Evolutionary conservation across 2,797 vertebrate species (phyloP).

Genomic region (Manis crassicaudata): DNA sequence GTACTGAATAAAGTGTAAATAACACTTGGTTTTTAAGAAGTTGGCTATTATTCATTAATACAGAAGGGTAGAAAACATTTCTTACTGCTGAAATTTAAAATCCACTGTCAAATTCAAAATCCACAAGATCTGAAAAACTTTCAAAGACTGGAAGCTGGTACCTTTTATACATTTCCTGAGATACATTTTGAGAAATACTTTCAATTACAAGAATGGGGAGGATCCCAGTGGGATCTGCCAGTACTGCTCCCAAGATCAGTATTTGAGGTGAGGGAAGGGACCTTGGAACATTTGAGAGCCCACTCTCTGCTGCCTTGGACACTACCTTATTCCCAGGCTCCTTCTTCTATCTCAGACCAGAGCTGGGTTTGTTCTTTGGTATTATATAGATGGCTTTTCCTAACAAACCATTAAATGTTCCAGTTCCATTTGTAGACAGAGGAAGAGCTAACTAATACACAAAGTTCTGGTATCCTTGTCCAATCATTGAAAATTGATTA

Average conservation of each 20-base stretch:
- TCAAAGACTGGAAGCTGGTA: background rate
- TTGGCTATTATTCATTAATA: slow-evolving; percentile 9
- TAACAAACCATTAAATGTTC: background rate
- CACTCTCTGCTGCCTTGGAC: background rate
- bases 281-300: background rate
- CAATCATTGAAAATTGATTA: background rate
- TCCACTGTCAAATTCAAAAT: background rate
- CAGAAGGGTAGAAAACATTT: background rate
- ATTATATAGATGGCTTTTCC: background rate
- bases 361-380: background rate
- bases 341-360: background rate
- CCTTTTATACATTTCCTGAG: background rate
- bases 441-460: background rate
- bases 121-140: background rate
- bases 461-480: background rate
- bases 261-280: background rate
- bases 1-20: background rate
- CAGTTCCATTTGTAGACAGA: background rate
- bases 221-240: background rate
- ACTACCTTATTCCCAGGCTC: background rate
- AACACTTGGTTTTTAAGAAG: background rate
- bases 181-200: background rate
- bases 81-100: slow-evolving; percentile 1
- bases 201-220: background rate
- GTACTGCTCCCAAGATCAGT: background rate